Percentiles rank a stretch among this genome's conserved stretches.
These are phyloP conservation scores for Poeciliopsis turrubarensis DNA, from an alignment of 2,113 vertebrate genomes.

Conservation along the genomic window DNA sequence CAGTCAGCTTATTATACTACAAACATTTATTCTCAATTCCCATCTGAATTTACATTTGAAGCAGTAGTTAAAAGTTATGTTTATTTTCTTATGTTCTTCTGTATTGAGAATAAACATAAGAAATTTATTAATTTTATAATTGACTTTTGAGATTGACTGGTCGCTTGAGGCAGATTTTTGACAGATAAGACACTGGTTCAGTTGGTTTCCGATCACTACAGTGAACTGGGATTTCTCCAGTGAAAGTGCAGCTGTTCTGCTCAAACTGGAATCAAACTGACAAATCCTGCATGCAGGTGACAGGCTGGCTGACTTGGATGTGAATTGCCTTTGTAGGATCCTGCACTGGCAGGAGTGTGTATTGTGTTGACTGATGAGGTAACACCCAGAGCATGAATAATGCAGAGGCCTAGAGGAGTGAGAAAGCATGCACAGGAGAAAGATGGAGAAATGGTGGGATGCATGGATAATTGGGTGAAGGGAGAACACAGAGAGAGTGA, in stretches of 20 bases:
- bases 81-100: no score
- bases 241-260: background rate
- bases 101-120: no score
- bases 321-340: constrained; percentile 28
- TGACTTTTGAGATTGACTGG: no score
- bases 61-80: no score
- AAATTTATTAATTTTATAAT: no score
- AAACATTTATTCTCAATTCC: no score
- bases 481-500: constrained; percentile 22
- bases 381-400: constrained; percentile 68
- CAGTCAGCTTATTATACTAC: no score
- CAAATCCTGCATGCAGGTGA: background rate
- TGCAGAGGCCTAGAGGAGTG: constrained; percentile 51
- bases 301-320: constrained; percentile 17
- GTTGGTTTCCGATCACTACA: background rate
- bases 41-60: no score
- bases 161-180: background rate
- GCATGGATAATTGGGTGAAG: constrained; percentile 49
- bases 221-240: background rate
- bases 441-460: constrained; percentile 5
- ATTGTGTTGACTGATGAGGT: constrained; percentile 66
- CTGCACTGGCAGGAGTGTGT: constrained; percentile 28
- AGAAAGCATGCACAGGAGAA: constrained; percentile 8
- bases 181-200: background rate
- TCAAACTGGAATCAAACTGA: background rate